A percentile compares a stretch with the other conserved stretches of the same genome.
phyloP scores from a whole-genome alignment of 2,797 vertebrate genomes.

The Micromesistius poutassou region DNA sequence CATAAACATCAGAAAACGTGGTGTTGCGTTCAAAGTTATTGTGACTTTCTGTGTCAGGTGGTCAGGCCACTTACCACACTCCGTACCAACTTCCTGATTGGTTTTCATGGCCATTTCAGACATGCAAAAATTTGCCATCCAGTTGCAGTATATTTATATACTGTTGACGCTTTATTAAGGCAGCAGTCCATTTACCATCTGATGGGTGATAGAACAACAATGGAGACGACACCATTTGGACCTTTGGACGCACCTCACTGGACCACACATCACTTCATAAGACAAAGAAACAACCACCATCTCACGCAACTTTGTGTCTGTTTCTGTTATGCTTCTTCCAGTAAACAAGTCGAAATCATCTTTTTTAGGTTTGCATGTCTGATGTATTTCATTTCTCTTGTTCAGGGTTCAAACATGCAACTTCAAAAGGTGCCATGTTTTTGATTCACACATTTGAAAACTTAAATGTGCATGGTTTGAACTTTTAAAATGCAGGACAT shows the following conservation, averaged over 20 bases:
- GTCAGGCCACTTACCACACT: background rate
- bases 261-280: background rate
- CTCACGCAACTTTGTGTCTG: background rate
- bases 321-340: background rate
- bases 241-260: background rate
- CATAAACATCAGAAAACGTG: conserved; percentile 1
- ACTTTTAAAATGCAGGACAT: background rate
- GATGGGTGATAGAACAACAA: background rate
- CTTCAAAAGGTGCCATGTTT: background rate
- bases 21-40: conserved; percentile 15
- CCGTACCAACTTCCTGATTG: conserved; percentile 8
- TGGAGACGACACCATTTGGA: too few relatives aligned
- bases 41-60: background rate
- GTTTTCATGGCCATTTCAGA: conserved; percentile 16
- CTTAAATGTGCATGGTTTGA: background rate
- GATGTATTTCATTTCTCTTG: too few relatives aligned
- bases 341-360: too few relatives aligned
- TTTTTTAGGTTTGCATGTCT: too few relatives aligned
- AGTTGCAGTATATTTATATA: background rate
- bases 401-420: background rate
- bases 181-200: background rate
- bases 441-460: background rate
- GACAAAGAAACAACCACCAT: background rate
- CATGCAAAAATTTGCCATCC: conserved; percentile 21
- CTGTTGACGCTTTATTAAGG: background rate